Percentiles rank a stretch among this genome's conserved stretches.
Conservation (phyloP, 2,113 vertebrate genomes). For the Sylvilagus bachmani region DNA sequence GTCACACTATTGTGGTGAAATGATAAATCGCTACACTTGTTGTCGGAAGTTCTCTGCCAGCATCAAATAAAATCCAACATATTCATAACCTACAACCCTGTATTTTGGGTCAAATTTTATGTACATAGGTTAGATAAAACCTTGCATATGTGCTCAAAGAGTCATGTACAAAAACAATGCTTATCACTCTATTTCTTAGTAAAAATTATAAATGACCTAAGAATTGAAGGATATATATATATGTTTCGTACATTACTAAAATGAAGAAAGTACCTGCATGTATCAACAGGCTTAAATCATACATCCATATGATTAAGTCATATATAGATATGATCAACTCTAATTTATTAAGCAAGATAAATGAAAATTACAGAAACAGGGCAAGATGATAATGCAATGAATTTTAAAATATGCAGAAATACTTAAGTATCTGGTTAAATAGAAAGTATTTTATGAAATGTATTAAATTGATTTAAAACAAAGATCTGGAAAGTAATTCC, state of each 20-base stretch:
- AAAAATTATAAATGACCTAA: background rate
- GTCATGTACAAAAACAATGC: background rate
- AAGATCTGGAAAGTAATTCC: background rate
- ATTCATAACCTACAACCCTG: background rate
- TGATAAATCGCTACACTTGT: background rate
- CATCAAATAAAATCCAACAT: constrained; percentile 19
- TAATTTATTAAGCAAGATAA: background rate
- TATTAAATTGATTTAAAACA: background rate
- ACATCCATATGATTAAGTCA: too few relatives aligned
- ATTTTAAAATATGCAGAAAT: background rate
- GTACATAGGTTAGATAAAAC: background rate
- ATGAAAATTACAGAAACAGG: background rate
- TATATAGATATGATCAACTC: background rate
- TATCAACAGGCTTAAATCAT: background rate
- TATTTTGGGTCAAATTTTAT: background rate
- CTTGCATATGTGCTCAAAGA: background rate
- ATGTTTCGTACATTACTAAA: background rate
- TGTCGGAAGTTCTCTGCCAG: background rate
- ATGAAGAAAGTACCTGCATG: background rate
- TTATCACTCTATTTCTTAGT: background rate
- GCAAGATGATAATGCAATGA: too few relatives aligned
- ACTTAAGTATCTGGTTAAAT: background rate
- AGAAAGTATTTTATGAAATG: background rate
- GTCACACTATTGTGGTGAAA: background rate
- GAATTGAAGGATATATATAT: background rate